Base-by-base conservation (phyloP, 2,797 vertebrate genomes). In the Nothura maculosa region DNA sequence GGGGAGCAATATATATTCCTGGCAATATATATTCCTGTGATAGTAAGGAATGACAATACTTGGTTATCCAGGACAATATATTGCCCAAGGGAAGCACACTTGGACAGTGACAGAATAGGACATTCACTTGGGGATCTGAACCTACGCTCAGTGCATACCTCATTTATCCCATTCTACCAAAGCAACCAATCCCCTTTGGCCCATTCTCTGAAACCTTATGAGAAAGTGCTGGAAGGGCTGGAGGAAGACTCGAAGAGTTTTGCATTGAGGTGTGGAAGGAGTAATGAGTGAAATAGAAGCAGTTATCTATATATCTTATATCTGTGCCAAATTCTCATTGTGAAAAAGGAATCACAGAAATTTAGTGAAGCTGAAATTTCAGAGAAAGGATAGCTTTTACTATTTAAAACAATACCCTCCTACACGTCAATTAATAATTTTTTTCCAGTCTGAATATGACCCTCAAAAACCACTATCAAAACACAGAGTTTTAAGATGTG, bases 221-320 rank as follows among this genome's bases (percentile, higher is more conserved):
- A 60, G 9, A 58, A 38, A 60, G 4, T n/a, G 3, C 4, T 40
- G 47, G 45, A 91, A 82, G n/a, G 2, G 50, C 50, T 28, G 32
- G 61, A 32, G 27, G 16, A 57, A 67, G 21, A 75, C 4, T 3
- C 40, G 18, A 47, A 81, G 2, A 82, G 36, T 16, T 32, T 48
- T 6, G 0, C 40, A 27, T 67, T 73, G 20, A 48, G 15, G 4
- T 34, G 19, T 3, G 11, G 8, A 66, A 80, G 43, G 25, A 38
- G 1, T 0, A 1, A 17, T 28, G 5, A 69, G 12, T 0, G 0
- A 58, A 76, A 52, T 3, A 69, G 5, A n/a, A 58, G 34, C 2
- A 48, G 18, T 28, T 50, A 45, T 54, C 45, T 54, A 64, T 52
- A 63, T 52, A 16, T 15, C 28, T 63, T 47, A 50, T 48, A 45